Base-by-base conservation (phyloP, 2,797 vertebrate genomes). In the Tapirus indicus region DNA sequence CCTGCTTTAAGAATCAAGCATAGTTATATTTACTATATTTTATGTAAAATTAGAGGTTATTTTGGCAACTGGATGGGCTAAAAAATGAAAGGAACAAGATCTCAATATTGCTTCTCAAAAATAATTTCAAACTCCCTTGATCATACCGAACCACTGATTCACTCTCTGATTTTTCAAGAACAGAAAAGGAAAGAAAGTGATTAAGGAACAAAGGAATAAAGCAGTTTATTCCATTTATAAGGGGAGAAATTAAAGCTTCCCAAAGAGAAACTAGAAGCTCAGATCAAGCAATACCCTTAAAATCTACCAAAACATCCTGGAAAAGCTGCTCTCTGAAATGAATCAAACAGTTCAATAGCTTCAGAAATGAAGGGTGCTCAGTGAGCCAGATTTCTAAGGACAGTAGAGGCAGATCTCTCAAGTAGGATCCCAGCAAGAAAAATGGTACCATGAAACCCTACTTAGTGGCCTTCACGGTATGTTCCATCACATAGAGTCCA, bases 201-300 rank as follows among this genome's bases (percentile, higher is more conserved):
- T 93, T 62, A 88, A 84, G 69, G n/a, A 88, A 83, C 72, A 87
- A 58, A 74, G 62, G 29, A 86, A 93, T 58, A 72, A 82, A 92
- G 47, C 12, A 35, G 56, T 77, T 88, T 49, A 35, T 11, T 35
- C 23, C 12, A 91, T 11, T 93, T 47, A 29, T 58, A 85, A 85
- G 69, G 93, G 9, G 13, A 82, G n/a, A 92, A 96, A 74, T 21
- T 20, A 71, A 89, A 90, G 1, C 18, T 86, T 85, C 47, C n/a
- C 29, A 32, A 44, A 92, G 69, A 94, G 74, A 91, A 84, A 62
- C 13, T 2, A 66, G 72, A 95, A 58, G 2, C n/a, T 64, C 38
- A 75, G n/a, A 12, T 56, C 58, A 90, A 93, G 64, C 38, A 95
- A 88, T 18, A 38, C 0, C 44, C 38, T 60, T 58, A 94, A 92